Evolutionary conservation across 2,113 vertebrate genomes (phyloP), one percentile per base, ranked within the genome.

Genomic region (Triplophysa dalaica): DNA sequence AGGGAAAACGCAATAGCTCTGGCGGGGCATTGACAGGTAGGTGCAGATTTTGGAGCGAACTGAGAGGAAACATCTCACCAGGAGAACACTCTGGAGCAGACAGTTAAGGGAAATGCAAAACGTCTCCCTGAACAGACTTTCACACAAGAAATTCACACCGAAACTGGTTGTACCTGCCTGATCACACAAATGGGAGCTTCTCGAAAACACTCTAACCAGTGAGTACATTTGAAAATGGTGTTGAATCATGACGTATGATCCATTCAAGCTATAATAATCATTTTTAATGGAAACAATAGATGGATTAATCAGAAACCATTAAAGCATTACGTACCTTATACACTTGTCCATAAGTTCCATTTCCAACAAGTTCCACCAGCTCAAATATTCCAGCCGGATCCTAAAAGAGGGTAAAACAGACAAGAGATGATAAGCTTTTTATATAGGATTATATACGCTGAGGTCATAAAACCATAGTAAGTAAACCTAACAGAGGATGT

Each of bases 351-450:
- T 99, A 99, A 14, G 97, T 99, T 66, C 97, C 97, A 90, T 99
- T 99, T 87, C 97, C 97, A 90, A 98, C 97, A 84, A 99, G 95
- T 88, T 98, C 97, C 43, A 99, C 97, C 89, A 99, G 87, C 90
- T 99, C 97, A 83, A 99, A 99, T 90, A 99, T 99, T 70, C 97
- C 97, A 72, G 97, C 97, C 75, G 97, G 97, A 89, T 99, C 97
- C 97, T 98, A 90, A 60, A 65, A 81, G 69, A 21, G 78, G 88
- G 84, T 68, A 73, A 77, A 54, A 11, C 50, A 66, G 9, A 85
- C 38, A 60, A 64, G 22, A 45, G 48, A 17, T 61, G 72, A 79
- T 22, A 75, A 84, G 50, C 29, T 24, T 41, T 74, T 45, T 29
- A 29, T 29, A 29, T 29, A 16, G 17, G 41, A 72, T 77, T n/a